Evolutionary conservation across 2,113 vertebrate species (phyloP).

Genomic region (Nyctereutes procyonoides): DNA sequence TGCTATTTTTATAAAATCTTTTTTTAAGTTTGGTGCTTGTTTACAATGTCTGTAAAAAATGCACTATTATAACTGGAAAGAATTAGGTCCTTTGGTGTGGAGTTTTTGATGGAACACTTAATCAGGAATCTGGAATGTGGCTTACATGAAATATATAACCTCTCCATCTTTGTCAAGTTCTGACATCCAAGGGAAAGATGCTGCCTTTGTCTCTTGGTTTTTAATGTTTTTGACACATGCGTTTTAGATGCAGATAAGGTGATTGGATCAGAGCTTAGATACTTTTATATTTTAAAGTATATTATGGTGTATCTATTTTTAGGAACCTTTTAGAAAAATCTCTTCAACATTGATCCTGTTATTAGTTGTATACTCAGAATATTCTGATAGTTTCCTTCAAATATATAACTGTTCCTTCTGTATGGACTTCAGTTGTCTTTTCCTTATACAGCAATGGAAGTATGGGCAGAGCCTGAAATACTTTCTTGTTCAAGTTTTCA

Average conservation of each 20-base stretch:
- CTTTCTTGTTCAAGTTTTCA: slow-evolving; percentile 3
- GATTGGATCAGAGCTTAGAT: background rate
- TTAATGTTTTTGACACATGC: background rate
- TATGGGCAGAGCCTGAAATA: background rate
- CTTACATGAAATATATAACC: background rate
- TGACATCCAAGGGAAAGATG: background rate
- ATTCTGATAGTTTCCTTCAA: background rate
- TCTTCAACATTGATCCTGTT: background rate
- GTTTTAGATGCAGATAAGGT: background rate
- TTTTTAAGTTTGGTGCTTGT: background rate
- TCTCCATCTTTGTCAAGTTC: background rate
- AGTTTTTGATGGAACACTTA: background rate
- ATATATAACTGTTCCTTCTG: background rate
- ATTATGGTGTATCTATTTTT: background rate
- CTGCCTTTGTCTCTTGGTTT: background rate
- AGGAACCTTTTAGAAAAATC: background rate
- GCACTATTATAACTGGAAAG: background rate
- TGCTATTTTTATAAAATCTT: background rate
- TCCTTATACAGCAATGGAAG: slow-evolving; percentile 16
- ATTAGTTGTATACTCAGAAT: background rate
- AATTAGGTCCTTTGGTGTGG: background rate
- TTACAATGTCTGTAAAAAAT: background rate
- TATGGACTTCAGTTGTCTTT: background rate
- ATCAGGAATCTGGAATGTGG: background rate
- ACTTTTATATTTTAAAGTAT: slow-evolving; percentile 47